These are phyloP conservation scores for Protaetia brevitarsis DNA, from an alignment of 1,140 invertebrate species.

Conservation along the genomic window DNA sequence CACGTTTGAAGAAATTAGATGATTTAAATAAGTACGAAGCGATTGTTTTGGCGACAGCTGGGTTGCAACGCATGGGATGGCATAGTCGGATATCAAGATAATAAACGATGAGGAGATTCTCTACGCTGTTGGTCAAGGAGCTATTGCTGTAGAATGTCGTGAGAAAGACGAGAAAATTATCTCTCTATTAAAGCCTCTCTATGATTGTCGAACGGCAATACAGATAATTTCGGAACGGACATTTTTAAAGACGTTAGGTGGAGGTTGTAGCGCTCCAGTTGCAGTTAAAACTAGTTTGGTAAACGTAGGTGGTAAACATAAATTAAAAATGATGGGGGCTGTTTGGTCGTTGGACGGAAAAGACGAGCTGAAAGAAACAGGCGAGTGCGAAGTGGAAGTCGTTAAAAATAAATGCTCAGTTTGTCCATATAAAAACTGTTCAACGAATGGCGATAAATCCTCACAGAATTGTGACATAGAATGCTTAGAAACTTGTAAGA, in stretches of 20 bases:
- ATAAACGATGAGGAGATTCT: slow-evolving; percentile 74
- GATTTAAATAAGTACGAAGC: slow-evolving; percentile 69
- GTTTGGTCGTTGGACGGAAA: slow-evolving; percentile 91
- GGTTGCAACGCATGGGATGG: slow-evolving; percentile 87
- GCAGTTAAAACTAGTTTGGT: slow-evolving; percentile 72
- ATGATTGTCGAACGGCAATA: slow-evolving; percentile 72
- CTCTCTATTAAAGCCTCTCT: slow-evolving; percentile 65
- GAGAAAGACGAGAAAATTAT: slow-evolving; percentile 76
- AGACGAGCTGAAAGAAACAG: slow-evolving; percentile 58
- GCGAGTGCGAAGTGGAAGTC: slow-evolving; percentile 11
- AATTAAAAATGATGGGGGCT: slow-evolving; percentile 62
- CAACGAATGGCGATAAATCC: neutral
- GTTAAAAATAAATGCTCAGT: slow-evolving; percentile 33
- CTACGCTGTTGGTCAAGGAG: slow-evolving; percentile 95
- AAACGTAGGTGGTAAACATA: slow-evolving; percentile 37
- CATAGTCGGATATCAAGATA: slow-evolving; percentile 74
- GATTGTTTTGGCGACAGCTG: slow-evolving; percentile 86
- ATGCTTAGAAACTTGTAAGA: slow-evolving; percentile 29
- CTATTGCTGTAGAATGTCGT: slow-evolving; percentile 89
- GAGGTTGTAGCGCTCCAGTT: slow-evolving; percentile 96
- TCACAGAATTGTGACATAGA: slow-evolving; percentile 33
- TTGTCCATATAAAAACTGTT: slow-evolving; percentile 39
- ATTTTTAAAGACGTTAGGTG: slow-evolving; percentile 84
- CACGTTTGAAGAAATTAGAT: slow-evolving; percentile 84
- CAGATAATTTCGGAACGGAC: slow-evolving; percentile 83